phyloP scores from a whole-genome alignment of 2,113 vertebrate genomes.

The Meles meles region DNA sequence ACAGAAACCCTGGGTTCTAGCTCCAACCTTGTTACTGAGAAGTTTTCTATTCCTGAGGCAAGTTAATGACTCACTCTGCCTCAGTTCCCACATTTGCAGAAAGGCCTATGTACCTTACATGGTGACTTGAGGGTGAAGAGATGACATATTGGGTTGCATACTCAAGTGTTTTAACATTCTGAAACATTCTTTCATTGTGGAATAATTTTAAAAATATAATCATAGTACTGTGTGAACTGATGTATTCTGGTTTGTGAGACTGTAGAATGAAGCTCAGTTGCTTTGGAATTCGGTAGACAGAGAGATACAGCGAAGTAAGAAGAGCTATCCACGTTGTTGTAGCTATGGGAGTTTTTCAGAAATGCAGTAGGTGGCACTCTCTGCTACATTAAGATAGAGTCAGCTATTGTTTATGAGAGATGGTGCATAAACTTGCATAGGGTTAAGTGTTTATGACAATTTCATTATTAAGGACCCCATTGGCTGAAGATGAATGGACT shows the following conservation, averaged over 20 bases:
- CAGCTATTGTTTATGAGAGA: not conserved
- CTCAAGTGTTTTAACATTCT: not conserved
- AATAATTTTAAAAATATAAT: not conserved
- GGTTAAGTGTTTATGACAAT: not conserved
- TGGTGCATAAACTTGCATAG: not conserved
- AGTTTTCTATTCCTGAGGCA: not conserved
- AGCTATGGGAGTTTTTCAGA: not conserved
- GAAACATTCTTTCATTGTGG: not conserved
- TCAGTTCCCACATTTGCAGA: not conserved
- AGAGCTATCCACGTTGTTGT: not conserved
- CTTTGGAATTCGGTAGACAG: not conserved
- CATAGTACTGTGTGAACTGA: not conserved
- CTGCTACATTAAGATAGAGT: not conserved
- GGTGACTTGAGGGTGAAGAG: not conserved
- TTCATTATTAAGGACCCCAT: not conserved
- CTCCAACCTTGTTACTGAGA: not conserved
- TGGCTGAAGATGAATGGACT: not conserved
- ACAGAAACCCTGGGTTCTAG: not conserved
- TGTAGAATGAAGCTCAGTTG: not conserved
- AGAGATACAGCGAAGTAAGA: not conserved
- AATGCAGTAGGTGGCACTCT: constrained; percentile 61
- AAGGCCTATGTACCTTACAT: not conserved
- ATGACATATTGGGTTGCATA: not conserved
- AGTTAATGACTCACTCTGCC: not conserved
- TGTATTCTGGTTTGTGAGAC: not conserved